Evolutionary conservation across 2,113 vertebrate genomes (phyloP).

Genomic region (Alaudala cheleensis): DNA sequence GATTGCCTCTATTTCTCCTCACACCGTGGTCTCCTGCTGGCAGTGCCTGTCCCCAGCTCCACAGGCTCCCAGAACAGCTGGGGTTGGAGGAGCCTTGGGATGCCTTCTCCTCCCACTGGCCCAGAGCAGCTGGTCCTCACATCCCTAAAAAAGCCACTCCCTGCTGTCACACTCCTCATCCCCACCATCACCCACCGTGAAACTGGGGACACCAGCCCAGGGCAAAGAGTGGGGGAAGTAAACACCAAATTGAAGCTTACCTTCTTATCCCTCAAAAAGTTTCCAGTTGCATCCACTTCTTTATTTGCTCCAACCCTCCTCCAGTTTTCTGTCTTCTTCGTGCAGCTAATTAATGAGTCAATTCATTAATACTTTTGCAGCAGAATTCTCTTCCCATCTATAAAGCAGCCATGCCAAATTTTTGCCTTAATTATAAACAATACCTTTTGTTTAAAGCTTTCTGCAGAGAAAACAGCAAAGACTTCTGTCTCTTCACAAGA

Average conservation of each 20-base stretch:
- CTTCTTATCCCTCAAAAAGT: not conserved
- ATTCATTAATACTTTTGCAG: conserved; percentile 11
- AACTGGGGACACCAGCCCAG: not conserved
- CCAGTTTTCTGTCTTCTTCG: not conserved
- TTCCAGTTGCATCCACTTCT: not conserved
- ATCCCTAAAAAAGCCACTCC: not conserved
- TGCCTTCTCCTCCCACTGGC: not conserved
- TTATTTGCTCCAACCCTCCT: not conserved
- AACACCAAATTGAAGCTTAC: not conserved
- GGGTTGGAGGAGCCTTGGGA: not conserved
- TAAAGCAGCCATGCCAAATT: not conserved
- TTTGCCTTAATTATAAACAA: conserved; percentile 19
- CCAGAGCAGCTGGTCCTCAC: not conserved
- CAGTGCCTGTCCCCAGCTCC: not conserved
- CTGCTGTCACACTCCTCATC: not conserved
- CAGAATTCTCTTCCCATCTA: not conserved
- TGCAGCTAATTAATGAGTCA: conserved; percentile 8
- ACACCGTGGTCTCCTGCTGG: not conserved
- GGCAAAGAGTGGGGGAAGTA: not conserved
- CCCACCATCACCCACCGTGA: not conserved
- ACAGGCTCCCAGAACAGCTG: not conserved
- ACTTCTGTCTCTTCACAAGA: not conserved
- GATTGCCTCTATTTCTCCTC: not conserved
- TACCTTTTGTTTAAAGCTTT: conserved; percentile 9
- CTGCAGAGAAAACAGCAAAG: conserved; percentile 16